Evolutionary conservation across 2,113 vertebrate genomes (phyloP).

Genomic region (Morone chrysops): DNA sequence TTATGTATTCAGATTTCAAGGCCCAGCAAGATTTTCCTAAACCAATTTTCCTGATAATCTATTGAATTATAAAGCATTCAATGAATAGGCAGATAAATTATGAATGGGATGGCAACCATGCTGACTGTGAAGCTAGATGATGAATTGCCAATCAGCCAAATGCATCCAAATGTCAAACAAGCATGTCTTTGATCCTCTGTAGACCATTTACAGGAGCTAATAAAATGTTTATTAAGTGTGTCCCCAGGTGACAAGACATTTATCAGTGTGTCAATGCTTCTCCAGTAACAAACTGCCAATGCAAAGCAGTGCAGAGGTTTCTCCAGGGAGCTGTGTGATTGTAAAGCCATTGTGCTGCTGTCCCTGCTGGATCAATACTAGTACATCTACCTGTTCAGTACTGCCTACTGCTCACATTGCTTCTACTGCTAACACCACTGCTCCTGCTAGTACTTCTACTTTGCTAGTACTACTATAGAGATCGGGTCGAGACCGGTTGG

Average conservation of each 20-base stretch:
- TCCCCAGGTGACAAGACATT: slow-evolving; percentile 63
- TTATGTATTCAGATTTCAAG: slow-evolving; percentile 45
- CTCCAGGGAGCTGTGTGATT: slow-evolving; percentile 44
- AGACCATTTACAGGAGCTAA: slow-evolving; percentile 54
- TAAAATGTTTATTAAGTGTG: slow-evolving; percentile 74
- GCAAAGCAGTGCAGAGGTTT: slow-evolving; percentile 42
- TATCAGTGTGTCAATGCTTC: slow-evolving; percentile 55
- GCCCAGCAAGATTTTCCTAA: slow-evolving; percentile 35
- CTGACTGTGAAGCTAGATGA: slow-evolving; percentile 48
- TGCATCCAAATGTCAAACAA: slow-evolving; percentile 69
- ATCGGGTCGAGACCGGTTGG: too few relatives aligned
- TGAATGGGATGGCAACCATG: slow-evolving; percentile 29
- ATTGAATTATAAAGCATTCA: slow-evolving; percentile 47
- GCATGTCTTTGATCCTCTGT: slow-evolving; percentile 54
- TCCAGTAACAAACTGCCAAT: slow-evolving; percentile 47
- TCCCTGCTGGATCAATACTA: slow-evolving; percentile 43
- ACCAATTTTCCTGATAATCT: slow-evolving; percentile 51
- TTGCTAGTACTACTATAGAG: too few relatives aligned
- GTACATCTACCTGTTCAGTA: slow-evolving; percentile 14
- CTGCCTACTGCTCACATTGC: not conserved
- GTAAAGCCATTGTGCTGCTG: slow-evolving; percentile 23
- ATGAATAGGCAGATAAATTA: slow-evolving; percentile 42
- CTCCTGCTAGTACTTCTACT: too few relatives aligned
- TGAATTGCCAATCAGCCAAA: slow-evolving; percentile 70
- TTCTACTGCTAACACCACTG: too few relatives aligned